These are phyloP conservation scores for Rhineura floridana DNA, from an alignment of 2,113 vertebrate species.

Conservation along the genomic window DNA sequence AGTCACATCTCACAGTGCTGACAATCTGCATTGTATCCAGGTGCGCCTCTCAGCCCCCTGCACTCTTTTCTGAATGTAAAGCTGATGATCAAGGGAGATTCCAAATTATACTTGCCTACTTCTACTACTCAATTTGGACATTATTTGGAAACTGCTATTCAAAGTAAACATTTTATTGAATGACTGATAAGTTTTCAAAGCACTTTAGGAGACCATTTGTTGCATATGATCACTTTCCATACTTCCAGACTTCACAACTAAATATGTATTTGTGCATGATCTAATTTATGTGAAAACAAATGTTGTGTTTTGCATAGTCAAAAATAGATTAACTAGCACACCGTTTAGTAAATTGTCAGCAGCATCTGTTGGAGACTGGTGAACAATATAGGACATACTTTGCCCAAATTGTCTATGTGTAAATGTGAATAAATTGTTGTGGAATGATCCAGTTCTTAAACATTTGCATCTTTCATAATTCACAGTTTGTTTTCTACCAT, in stretches of 20 bases:
- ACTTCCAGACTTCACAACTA: neutral
- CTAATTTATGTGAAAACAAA: conserved; percentile 48
- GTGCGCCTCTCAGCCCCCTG: neutral
- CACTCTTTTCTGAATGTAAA: neutral
- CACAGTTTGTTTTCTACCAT: conserved; percentile 22
- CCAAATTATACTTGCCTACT: conserved; percentile 7
- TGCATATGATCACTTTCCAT: fast-evolving
- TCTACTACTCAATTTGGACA: neutral
- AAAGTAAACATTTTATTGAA: neutral
- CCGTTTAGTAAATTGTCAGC: conserved; percentile 52
- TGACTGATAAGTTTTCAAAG: neutral
- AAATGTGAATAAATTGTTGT: neutral
- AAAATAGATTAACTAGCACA: conserved; percentile 32
- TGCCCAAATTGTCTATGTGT: conserved; percentile 7
- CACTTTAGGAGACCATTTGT: neutral
- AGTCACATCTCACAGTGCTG: neutral
- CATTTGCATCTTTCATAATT: conserved; percentile 17
- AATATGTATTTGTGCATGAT: neutral
- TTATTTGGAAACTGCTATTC: neutral
- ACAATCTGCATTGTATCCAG: neutral
- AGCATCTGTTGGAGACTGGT: conserved; percentile 49
- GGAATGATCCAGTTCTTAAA: conserved; percentile 39
- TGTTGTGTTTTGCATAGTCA: conserved; percentile 30
- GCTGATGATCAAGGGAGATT: neutral
- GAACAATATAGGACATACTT: conserved; percentile 20